Evolutionary conservation across 2,113 vertebrate species (phyloP).

Genomic region (Fregetta grallaria): DNA sequence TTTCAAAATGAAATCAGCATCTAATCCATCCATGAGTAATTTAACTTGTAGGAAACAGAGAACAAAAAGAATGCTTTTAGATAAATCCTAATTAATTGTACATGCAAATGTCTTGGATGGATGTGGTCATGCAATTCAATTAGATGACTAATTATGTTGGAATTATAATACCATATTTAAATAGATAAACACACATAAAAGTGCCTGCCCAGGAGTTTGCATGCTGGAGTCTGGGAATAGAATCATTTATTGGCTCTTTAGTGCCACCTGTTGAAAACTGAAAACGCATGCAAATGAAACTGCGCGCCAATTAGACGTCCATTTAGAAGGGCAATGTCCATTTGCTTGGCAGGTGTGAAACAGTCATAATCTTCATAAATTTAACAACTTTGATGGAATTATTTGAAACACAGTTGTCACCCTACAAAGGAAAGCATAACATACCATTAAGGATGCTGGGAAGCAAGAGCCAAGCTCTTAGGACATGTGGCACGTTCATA

Average conservation of each 20-base stretch:
- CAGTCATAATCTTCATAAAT: neutral
- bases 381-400: neutral
- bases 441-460: neutral
- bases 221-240: slow-evolving; percentile 3
- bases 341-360: neutral
- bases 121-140: slow-evolving; percentile 58
- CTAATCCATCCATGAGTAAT: slow-evolving; percentile 54
- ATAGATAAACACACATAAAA: slow-evolving; percentile 55
- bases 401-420: neutral
- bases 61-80: slow-evolving; percentile 49
- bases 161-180: slow-evolving; percentile 61
- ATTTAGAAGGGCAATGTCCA: neutral
- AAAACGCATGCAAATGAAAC: slow-evolving; percentile 42
- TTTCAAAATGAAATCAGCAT: slow-evolving; percentile 40
- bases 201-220: slow-evolving; percentile 41
- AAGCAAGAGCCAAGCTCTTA: neutral
- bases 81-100: slow-evolving; percentile 62
- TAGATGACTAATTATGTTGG: slow-evolving; percentile 58
- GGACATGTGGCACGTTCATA: rapidly evolving
- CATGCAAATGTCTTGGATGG: slow-evolving; percentile 60
- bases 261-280: slow-evolving; percentile 66
- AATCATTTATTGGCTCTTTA: slow-evolving; percentile 65
- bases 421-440: neutral
- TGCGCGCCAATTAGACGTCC: neutral
- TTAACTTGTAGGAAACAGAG: slow-evolving; percentile 39